Conservation (phyloP, 2,797 vertebrate genomes). For the Antrozous pallidus region DNA sequence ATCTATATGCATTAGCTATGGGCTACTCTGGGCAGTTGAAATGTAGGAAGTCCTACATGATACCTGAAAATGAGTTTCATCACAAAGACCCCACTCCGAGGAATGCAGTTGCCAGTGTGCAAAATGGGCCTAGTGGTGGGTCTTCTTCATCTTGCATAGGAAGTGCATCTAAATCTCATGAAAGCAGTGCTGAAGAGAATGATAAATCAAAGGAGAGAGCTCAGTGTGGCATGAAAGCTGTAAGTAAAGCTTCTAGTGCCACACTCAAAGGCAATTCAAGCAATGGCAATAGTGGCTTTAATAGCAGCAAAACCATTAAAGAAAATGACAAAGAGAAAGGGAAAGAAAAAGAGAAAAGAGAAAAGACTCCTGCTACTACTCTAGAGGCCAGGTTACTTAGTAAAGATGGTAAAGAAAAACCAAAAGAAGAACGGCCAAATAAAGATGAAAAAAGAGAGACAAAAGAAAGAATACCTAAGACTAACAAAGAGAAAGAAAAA, state of each 20-base stretch:
- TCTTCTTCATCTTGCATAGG: conserved; percentile 86
- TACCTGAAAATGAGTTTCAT: conserved; percentile 99
- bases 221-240: conserved; percentile 87
- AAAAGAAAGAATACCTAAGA: conserved; percentile 92
- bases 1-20: conserved; percentile 99
- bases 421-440: conserved; percentile 92
- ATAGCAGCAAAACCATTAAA: conserved; percentile 92
- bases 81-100: conserved; percentile 96
- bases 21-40: conserved; percentile 99
- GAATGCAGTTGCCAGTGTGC: conserved; percentile 90
- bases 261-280: conserved; percentile 85
- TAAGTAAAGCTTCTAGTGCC: conserved; percentile 88
- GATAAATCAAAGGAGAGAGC: conserved; percentile 94
- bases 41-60: conserved; percentile 99
- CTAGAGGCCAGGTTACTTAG: conserved; percentile 93
- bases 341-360: conserved; percentile 96
- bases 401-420: conserved; percentile 92
- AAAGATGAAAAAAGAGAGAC: conserved; percentile 97
- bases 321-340: conserved; percentile 96
- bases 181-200: conserved; percentile 89
- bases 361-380: conserved; percentile 91
- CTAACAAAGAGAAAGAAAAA: conserved; percentile 88
- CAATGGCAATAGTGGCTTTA: conserved; percentile 89
- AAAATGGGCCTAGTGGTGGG: conserved; percentile 94
- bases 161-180: conserved; percentile 90